These are phyloP conservation scores for Mionectes olivaceus DNA, from an alignment of 2,797 vertebrate species.

Conservation along the genomic window DNA sequence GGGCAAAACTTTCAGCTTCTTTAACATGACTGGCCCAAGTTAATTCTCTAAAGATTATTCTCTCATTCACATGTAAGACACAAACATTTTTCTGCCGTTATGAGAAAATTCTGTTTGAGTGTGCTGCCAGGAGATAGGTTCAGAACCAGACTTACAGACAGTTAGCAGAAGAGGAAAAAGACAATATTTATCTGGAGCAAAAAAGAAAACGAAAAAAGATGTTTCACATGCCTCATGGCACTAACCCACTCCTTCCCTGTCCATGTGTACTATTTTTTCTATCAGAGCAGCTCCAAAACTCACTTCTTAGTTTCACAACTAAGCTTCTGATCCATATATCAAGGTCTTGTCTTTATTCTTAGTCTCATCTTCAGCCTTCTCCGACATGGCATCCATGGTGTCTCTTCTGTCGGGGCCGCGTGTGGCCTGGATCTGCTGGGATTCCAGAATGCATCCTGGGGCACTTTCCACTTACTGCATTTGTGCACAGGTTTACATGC, in stretches of 20 bases:
- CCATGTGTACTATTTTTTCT: background rate
- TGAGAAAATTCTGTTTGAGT: background rate
- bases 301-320: background rate
- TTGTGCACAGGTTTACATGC: background rate
- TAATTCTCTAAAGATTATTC: background rate
- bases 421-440: too few relatives aligned
- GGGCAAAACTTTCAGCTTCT: background rate
- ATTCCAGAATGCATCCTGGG: background rate
- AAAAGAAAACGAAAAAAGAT: background rate
- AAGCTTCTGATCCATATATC: background rate
- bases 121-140: background rate
- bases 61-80: background rate
- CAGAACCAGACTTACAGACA: background rate
- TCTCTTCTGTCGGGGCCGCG: background rate
- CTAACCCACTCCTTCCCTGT: background rate
- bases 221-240: background rate
- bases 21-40: background rate
- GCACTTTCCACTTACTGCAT: background rate
- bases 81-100: background rate
- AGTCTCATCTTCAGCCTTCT: background rate
- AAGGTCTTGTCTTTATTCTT: background rate
- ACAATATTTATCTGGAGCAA: background rate
- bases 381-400: fast-evolving
- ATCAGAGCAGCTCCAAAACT: background rate
- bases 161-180: background rate